phyloP scores from a whole-genome alignment of 1,140 invertebrate species.

The Papilio machaon region DNA sequence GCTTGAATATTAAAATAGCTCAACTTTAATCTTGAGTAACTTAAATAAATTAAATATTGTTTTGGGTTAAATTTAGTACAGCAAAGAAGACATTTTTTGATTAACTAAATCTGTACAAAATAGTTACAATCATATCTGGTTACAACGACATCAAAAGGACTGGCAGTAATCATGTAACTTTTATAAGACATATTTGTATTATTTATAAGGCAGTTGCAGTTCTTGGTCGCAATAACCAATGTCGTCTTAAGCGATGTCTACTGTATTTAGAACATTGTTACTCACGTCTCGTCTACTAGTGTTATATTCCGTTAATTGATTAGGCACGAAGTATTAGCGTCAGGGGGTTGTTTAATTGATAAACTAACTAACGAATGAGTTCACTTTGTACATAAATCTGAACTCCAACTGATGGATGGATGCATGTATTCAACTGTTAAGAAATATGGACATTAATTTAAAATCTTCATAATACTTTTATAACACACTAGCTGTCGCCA shows the following conservation, averaged over 20 bases:
- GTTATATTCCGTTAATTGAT: not conserved
- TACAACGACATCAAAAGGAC: too few relatives aligned
- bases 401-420: not conserved
- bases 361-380: not conserved
- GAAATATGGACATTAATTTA: not conserved
- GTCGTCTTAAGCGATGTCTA: too few relatives aligned
- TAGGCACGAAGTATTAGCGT: not conserved
- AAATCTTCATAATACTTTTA: not conserved
- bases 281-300: not conserved
- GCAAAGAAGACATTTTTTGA: too few relatives aligned
- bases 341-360: conserved; percentile 1
- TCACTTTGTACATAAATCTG: not conserved
- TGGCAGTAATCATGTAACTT: too few relatives aligned
- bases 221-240: too few relatives aligned
- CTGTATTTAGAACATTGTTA: too few relatives aligned
- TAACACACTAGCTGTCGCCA: too few relatives aligned
- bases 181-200: too few relatives aligned
- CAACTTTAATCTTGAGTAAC: not conserved
- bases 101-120: too few relatives aligned
- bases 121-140: too few relatives aligned
- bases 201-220: too few relatives aligned
- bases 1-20: not conserved
- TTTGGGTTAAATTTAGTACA: too few relatives aligned
- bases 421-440: not conserved
- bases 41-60: not conserved